Evolutionary conservation across 2,113 vertebrate species (phyloP).

Genomic region (Sebastes schlegelii): DNA sequence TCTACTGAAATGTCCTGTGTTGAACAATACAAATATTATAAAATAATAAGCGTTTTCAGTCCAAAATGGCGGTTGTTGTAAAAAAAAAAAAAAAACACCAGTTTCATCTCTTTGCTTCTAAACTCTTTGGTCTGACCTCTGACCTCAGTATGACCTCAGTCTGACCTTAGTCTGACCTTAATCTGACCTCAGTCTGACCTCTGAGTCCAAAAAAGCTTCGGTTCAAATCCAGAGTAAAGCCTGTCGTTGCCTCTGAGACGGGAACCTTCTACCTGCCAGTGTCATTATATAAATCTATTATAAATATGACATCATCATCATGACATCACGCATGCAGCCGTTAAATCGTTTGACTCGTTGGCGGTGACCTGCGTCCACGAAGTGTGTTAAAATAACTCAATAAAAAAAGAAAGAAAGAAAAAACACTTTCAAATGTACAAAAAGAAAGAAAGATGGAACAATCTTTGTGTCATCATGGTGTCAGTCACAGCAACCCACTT

Average conservation of each 20-base stretch:
- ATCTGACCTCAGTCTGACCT: slow-evolving; percentile 4
- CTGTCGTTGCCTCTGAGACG: background rate
- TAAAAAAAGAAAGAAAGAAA: slow-evolving; percentile 25
- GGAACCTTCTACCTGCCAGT: background rate
- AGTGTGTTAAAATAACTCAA: slow-evolving; percentile 11
- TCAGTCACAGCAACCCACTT: slow-evolving; percentile 63
- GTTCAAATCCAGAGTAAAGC: background rate
- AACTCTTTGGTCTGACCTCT: background rate
- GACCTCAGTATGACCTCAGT: background rate
- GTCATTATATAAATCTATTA: background rate
- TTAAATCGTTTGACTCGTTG: background rate
- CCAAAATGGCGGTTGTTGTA: too few relatives aligned
- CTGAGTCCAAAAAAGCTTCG: too few relatives aligned
- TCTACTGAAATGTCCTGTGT: too few relatives aligned
- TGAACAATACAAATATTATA: too few relatives aligned
- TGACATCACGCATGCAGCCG: slow-evolving; percentile 28
- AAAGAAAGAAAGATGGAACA: slow-evolving; percentile 53
- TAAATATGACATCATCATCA: slow-evolving; percentile 39
- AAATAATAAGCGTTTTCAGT: too few relatives aligned
- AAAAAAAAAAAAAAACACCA: too few relatives aligned
- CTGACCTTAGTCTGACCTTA: slow-evolving; percentile 4
- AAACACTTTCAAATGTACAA: slow-evolving; percentile 59
- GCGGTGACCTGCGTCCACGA: background rate
- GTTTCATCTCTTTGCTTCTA: too few relatives aligned
- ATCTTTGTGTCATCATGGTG: slow-evolving; percentile 68